phyloP scores from a whole-genome alignment of 2,888 invertebrate genomes.

The Drosophila imparisetae region DNA sequence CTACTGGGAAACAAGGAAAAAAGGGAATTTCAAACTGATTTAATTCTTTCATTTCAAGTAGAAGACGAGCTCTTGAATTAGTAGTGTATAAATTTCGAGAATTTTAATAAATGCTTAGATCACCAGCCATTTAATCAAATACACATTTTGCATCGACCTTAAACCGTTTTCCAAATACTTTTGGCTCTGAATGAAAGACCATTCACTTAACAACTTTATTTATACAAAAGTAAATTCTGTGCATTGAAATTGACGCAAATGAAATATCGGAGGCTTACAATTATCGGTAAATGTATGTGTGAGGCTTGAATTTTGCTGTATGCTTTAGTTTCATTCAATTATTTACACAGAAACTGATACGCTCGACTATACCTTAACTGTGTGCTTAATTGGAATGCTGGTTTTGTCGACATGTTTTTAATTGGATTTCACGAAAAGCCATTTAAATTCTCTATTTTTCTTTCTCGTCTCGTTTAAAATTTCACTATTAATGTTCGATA shows the following conservation, averaged over 20 bases:
- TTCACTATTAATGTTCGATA: constrained; percentile 49
- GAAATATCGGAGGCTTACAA: constrained; percentile 16
- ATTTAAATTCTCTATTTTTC: constrained; percentile 30
- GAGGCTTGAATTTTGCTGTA: constrained; percentile 45
- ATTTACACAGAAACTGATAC: constrained; percentile 68
- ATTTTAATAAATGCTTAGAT: not conserved
- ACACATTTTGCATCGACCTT: not conserved
- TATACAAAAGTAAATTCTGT: constrained; percentile 31
- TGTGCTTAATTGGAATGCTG: constrained; percentile 34
- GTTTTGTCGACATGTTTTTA: constrained; percentile 56
- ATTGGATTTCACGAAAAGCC: constrained; percentile 60
- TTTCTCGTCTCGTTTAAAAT: constrained; percentile 23
- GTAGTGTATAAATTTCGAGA: constrained; percentile 1
- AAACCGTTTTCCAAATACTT: not conserved
- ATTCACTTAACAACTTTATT: constrained; percentile 13
- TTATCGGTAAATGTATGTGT: constrained; percentile 7
- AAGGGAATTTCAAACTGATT: no score
- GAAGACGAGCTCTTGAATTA: not conserved
- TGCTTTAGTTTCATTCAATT: constrained; percentile 54
- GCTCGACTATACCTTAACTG: constrained; percentile 47
- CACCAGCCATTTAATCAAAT: constrained; percentile 3
- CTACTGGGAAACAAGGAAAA: not conserved
- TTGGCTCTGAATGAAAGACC: not conserved
- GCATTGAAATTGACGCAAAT: constrained; percentile 34
- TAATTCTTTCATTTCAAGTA: not conserved